These are phyloP conservation scores for Cotesia congregata DNA, from an alignment of 2,888 invertebrate species.

Conservation along the genomic window DNA sequence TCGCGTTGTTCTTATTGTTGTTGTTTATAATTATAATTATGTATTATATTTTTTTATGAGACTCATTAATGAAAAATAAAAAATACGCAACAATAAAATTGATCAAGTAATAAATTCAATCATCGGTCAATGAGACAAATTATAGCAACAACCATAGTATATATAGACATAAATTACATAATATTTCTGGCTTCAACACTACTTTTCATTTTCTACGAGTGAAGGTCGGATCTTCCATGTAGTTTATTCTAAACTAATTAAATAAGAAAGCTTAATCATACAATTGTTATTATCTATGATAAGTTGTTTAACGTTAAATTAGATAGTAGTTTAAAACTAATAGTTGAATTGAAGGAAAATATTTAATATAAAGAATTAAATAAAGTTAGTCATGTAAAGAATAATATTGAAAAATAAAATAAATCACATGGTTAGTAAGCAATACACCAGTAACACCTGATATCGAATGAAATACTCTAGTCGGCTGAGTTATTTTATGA, in stretches of 20 bases:
- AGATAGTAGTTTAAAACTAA: constrained; percentile 25
- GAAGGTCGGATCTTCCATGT: constrained; percentile 67
- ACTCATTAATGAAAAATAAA: constrained; percentile 5
- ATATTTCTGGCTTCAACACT: constrained; percentile 33
- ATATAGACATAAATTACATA: constrained; percentile 1
- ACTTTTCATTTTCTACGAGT: constrained; percentile 63
- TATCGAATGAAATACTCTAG: constrained; percentile 64
- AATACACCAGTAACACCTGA: constrained; percentile 66
- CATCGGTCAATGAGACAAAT: not conserved
- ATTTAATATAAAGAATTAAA: constrained; percentile 18
- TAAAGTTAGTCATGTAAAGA: not conserved
- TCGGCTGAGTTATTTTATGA: constrained; percentile 51
- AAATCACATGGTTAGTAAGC: constrained; percentile 50
- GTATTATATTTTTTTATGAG: not conserved
- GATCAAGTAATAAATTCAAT: not conserved
- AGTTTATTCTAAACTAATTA: constrained; percentile 63
- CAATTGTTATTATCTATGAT: constrained; percentile 24
- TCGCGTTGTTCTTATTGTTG: not conserved
- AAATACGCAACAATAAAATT: not conserved
- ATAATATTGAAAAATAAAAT: constrained; percentile 32
- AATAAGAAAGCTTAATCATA: constrained; percentile 42
- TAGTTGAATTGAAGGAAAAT: constrained; percentile 33
- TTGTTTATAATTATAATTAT: constrained; percentile 1
- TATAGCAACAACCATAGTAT: not conserved
- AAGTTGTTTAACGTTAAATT: constrained; percentile 41